Conservation (phyloP, 2,797 vertebrate genomes). For the Synanceia verrucosa region DNA sequence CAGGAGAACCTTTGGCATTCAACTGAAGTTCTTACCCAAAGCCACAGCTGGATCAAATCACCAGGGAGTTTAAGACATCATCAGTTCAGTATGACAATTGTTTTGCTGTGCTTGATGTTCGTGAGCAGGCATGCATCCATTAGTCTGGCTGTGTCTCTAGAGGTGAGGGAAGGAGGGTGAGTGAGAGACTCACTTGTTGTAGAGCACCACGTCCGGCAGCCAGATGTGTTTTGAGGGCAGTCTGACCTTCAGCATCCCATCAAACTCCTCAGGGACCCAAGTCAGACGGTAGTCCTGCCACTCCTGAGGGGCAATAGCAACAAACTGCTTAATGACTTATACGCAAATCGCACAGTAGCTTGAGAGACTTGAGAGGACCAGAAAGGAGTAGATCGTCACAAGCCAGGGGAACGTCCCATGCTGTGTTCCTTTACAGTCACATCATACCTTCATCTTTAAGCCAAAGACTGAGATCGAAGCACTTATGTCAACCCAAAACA, state of each 20-base stretch:
- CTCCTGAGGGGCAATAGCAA: constrained; percentile 83
- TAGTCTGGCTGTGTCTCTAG: constrained; percentile 3
- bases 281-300: constrained; percentile 98
- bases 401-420: constrained; percentile 32
- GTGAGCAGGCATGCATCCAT: background rate
- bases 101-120: constrained; percentile 4
- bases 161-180: constrained; percentile 3
- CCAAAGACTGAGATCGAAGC: constrained; percentile 5
- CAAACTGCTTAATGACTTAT: constrained; percentile 47
- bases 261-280: constrained; percentile 95
- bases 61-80: background rate
- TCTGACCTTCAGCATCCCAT: constrained; percentile 96
- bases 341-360: constrained; percentile 16
- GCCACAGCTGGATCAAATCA: constrained; percentile 12
- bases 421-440: constrained; percentile 14
- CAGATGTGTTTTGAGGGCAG: constrained; percentile 98
- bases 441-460: constrained; percentile 21
- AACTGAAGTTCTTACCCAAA: constrained; percentile 28
- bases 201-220: constrained; percentile 97
- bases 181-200: constrained; percentile 92
- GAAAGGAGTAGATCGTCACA: constrained; percentile 11
- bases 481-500: constrained; percentile 4
- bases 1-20: constrained; percentile 10
- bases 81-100: background rate
- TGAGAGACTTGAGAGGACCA: constrained; percentile 6